Conservation (phyloP, 2,888 invertebrate species). For the Aphidius colemani region DNA sequence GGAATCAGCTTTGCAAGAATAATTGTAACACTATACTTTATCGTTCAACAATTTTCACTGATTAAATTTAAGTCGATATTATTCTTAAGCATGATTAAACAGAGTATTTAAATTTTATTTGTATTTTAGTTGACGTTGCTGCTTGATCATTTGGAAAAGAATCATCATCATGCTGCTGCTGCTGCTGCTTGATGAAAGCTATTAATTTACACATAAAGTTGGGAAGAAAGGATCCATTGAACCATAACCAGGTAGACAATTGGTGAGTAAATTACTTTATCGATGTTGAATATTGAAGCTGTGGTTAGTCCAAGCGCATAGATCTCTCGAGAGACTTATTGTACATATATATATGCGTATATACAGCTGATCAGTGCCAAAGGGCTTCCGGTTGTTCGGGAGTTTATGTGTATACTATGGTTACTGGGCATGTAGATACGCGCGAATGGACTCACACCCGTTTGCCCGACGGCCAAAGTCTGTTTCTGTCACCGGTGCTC, state of each 20-base stretch:
- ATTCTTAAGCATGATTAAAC: no score
- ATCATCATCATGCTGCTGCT: no score
- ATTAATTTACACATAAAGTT: no score
- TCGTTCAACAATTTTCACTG: constrained; percentile 11
- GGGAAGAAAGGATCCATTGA: background rate
- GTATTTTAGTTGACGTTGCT: background rate
- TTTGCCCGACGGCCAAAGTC: constrained; percentile 49
- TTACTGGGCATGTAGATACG: constrained; percentile 29
- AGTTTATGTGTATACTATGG: constrained; percentile 22
- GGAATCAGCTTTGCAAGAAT: constrained; percentile 18
- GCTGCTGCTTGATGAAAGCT: no score
- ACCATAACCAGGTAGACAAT: constrained; percentile 18
- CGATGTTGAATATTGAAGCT: no score
- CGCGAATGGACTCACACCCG: constrained; percentile 42
- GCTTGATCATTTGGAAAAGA: no score
- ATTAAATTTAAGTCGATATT: constrained; percentile 10
- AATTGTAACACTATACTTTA: background rate
- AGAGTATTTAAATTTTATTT: constrained; percentile 1
- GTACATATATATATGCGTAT: constrained; percentile 3
- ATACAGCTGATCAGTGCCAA: constrained; percentile 26
- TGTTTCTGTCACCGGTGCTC: constrained; percentile 58
- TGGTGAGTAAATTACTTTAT: no score
- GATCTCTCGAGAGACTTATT: constrained; percentile 1
- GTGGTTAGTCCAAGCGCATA: no score
- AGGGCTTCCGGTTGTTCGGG: constrained; percentile 31